phyloP scores from a whole-genome alignment of 2,888 invertebrate genomes.

The Orchestes rusci region DNA sequence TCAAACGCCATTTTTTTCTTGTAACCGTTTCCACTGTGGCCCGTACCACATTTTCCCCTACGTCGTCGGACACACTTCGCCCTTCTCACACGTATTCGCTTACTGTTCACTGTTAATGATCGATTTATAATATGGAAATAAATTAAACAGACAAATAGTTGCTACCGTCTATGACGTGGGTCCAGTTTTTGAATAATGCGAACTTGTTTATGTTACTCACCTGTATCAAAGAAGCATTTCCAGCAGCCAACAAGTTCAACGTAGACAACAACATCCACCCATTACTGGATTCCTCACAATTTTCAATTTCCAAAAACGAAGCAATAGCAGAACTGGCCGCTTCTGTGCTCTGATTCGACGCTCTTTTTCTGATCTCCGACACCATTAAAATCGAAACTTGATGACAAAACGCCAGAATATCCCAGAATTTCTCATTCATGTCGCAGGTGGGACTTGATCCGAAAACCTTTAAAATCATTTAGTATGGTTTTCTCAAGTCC shows the following conservation, averaged over 20 bases:
- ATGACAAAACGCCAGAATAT: constrained; percentile 88
- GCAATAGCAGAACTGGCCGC: constrained; percentile 96
- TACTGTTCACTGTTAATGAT: too few relatives aligned
- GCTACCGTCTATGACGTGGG: too few relatives aligned
- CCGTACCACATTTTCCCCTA: too few relatives aligned
- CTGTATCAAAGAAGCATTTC: constrained; percentile 84
- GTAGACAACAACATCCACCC: constrained; percentile 95
- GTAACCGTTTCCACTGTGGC: too few relatives aligned
- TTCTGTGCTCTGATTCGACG: constrained; percentile 93
- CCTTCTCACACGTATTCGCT: too few relatives aligned
- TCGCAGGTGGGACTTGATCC: constrained; percentile 89
- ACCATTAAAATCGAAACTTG: constrained; percentile 95
- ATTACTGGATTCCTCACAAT: constrained; percentile 88
- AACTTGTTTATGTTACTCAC: constrained; percentile 44
- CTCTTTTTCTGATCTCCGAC: constrained; percentile 88
- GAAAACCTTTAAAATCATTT: constrained; percentile 65
- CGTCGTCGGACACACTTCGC: too few relatives aligned
- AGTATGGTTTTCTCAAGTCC: too few relatives aligned
- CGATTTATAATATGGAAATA: too few relatives aligned
- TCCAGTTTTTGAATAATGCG: too few relatives aligned
- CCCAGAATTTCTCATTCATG: constrained; percentile 96
- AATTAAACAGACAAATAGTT: too few relatives aligned
- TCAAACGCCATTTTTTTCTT: too few relatives aligned
- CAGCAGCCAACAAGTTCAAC: constrained; percentile 84
- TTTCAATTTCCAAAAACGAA: constrained; percentile 92